Conservation (phyloP, 53 echinoderm and acorn worm genomes). For the Echinarachnius parma region DNA sequence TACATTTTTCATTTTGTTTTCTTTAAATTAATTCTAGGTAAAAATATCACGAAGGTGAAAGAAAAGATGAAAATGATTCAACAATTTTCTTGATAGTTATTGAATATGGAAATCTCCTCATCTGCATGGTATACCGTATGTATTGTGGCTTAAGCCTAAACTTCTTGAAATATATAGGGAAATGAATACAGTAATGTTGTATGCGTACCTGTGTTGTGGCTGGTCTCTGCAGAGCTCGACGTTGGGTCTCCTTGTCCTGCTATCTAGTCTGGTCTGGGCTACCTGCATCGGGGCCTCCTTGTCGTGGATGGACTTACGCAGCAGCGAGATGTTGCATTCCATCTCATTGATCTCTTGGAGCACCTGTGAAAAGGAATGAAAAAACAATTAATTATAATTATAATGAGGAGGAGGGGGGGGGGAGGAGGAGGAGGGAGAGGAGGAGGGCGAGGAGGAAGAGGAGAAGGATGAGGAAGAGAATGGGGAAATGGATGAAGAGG, state of each 20-base stretch:
- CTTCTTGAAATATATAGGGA: too few species aligned
- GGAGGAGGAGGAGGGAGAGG: background rate
- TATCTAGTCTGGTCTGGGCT: slow-evolving; percentile 83
- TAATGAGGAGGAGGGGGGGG: background rate
- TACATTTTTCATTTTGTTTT: too few species aligned
- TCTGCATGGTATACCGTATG: too few species aligned
- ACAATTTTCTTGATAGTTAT: too few species aligned
- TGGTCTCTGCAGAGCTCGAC: slow-evolving; percentile 98
- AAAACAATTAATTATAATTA: background rate
- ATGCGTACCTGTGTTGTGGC: slow-evolving; percentile 96
- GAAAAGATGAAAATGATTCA: too few species aligned
- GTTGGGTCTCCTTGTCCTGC: slow-evolving; percentile 91
- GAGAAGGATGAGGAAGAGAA: background rate
- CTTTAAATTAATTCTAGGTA: too few species aligned
- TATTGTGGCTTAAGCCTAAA: too few species aligned
- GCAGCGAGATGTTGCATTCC: slow-evolving; percentile 87
- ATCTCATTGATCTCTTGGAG: slow-evolving; percentile 98
- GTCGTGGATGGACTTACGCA: slow-evolving; percentile 85
- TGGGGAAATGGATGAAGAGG: background rate
- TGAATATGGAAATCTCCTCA: too few species aligned
- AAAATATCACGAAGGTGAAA: too few species aligned
- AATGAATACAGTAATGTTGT: too few species aligned
- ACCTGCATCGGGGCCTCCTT: slow-evolving; percentile 98
- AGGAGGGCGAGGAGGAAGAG: background rate
- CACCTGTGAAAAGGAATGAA: slow-evolving; percentile 49